A percentile compares a stretch with the other conserved stretches of the same genome.
phyloP scores from a whole-genome alignment of 2,797 vertebrate species.

The Lophotriccus pileatus region DNA sequence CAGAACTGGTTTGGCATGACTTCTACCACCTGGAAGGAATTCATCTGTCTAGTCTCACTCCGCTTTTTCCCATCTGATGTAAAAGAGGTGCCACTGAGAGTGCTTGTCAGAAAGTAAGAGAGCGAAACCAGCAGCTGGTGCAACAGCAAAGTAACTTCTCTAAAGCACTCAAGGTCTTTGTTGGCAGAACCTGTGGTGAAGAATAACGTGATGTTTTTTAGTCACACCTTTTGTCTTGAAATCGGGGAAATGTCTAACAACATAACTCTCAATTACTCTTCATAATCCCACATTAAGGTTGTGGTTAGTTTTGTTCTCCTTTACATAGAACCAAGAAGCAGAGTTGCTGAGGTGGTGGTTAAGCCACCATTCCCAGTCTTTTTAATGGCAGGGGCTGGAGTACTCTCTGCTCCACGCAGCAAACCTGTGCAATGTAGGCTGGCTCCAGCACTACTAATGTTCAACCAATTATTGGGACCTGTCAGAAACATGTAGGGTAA shows the following conservation, averaged over 20 bases:
- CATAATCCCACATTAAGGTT: neutral
- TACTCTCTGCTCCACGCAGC: neutral
- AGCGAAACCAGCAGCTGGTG: neutral
- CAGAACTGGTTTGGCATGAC: neutral
- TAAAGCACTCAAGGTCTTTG: neutral
- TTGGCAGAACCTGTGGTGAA: neutral
- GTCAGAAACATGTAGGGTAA: neutral
- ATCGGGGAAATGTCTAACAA: neutral
- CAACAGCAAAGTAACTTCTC: neutral
- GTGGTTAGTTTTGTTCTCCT: neutral
- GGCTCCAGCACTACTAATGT: neutral
- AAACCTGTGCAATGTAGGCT: neutral
- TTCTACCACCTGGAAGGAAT: neutral
- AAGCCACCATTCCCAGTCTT: neutral
- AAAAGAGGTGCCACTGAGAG: neutral
- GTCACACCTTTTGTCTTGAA: neutral
- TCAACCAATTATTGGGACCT: neutral
- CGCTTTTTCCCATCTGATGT: neutral
- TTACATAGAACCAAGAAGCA: neutral
- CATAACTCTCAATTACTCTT: neutral
- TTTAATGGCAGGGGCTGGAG: neutral
- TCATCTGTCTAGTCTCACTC: neutral
- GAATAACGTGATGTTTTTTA: neutral
- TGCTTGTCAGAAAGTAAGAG: accelerated
- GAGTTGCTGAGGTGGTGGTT: neutral